phyloP scores from a whole-genome alignment of 1,140 invertebrate species.

The Rhynchophorus ferrugineus region DNA sequence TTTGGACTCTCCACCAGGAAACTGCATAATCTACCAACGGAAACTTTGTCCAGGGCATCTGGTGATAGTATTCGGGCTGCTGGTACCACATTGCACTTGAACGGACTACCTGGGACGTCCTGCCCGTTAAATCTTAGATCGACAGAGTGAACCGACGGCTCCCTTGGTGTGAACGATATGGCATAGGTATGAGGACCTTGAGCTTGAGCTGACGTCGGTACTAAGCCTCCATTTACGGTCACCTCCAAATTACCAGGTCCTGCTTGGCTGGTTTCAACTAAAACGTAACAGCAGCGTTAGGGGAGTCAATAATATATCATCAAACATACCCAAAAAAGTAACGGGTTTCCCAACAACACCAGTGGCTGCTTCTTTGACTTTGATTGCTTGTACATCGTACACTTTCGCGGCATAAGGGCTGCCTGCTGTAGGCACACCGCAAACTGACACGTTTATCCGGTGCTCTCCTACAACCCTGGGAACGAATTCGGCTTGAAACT shows the following conservation, averaged over 20 bases:
- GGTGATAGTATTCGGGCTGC: slow-evolving; percentile 71
- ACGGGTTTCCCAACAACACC: slow-evolving; percentile 89
- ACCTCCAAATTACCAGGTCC: slow-evolving; percentile 96
- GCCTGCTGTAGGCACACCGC: slow-evolving; percentile 68
- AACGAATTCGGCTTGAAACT: slow-evolving; percentile 80
- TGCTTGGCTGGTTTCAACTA: slow-evolving; percentile 94
- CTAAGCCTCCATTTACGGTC: slow-evolving; percentile 90
- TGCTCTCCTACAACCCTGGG: slow-evolving; percentile 85
- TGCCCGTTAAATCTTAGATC: slow-evolving; percentile 93
- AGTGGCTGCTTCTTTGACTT: slow-evolving; percentile 83
- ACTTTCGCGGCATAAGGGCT: slow-evolving; percentile 91
- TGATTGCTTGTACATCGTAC: slow-evolving; percentile 90
- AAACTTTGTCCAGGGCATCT: slow-evolving; percentile 86
- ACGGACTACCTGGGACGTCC: slow-evolving; percentile 78
- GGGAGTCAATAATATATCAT: not conserved
- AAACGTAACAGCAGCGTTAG: slow-evolving; percentile 6
- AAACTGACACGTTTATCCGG: slow-evolving; percentile 75
- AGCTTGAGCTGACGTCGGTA: slow-evolving; percentile 90
- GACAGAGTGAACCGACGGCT: slow-evolving; percentile 82
- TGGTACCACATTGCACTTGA: slow-evolving; percentile 51
- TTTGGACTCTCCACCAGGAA: slow-evolving; percentile 78
- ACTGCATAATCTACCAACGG: slow-evolving; percentile 72
- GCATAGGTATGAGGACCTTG: slow-evolving; percentile 94
- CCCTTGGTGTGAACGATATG: slow-evolving; percentile 91
- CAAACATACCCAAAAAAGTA: slow-evolving; percentile 78